Evolutionary conservation across 2,888 invertebrate species (phyloP).

Genomic region (Drosophila testacea): DNA sequence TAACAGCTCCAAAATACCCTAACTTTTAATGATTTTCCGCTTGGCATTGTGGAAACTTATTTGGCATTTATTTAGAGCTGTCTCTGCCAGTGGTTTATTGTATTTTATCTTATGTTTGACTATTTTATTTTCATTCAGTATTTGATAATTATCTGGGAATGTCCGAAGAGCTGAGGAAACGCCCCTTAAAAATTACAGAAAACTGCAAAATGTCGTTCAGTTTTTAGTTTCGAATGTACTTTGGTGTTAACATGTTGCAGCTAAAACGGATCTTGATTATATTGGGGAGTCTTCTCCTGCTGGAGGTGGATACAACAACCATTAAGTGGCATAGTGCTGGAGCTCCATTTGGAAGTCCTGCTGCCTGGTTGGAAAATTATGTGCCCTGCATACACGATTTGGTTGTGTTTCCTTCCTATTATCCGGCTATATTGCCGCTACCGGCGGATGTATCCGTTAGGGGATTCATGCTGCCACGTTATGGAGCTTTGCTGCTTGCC

Average conservation of each 20-base stretch:
- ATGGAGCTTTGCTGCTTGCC: constrained; percentile 77
- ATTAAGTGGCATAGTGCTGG: constrained; percentile 76
- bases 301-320: constrained; percentile 55
- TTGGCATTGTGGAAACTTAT: constrained; percentile 10
- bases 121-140: neutral
- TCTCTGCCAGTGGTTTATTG: constrained; percentile 13
- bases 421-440: constrained; percentile 77
- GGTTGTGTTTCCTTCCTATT: constrained; percentile 81
- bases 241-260: constrained; percentile 50
- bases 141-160: constrained; percentile 22
- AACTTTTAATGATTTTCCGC: constrained; percentile 3
- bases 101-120: constrained; percentile 1
- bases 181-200: constrained; percentile 50
- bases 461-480: constrained; percentile 76
- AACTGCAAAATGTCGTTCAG: constrained; percentile 6
- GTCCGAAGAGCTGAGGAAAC: constrained; percentile 30
- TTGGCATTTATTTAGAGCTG: constrained; percentile 22
- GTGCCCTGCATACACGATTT: constrained; percentile 80
- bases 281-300: constrained; percentile 24
- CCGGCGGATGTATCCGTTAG: constrained; percentile 66
- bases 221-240: constrained; percentile 11
- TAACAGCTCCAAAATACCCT: neutral
- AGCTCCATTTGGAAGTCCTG: constrained; percentile 67
- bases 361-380: constrained; percentile 76
- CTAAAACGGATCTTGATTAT: constrained; percentile 9